Percentiles rank a stretch among this genome's conserved stretches.
phyloP scores from a whole-genome alignment of 2,888 invertebrate genomes.

The Merodon equestris region DNA sequence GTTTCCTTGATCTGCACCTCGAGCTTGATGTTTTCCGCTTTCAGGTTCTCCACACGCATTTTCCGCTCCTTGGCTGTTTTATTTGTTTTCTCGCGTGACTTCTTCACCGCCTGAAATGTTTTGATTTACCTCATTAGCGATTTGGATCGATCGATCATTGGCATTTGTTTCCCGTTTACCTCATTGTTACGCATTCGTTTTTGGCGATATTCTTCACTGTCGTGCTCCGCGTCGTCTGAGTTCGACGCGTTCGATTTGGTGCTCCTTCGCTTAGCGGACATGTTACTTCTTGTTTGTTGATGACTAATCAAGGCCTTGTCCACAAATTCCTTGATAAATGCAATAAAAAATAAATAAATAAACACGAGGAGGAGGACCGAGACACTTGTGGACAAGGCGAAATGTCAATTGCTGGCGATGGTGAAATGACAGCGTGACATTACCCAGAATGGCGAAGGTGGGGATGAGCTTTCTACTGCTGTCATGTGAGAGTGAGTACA shows the following conservation, averaged over 20 bases:
- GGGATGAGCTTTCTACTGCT: too few species aligned
- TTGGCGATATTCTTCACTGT: constrained; percentile 74
- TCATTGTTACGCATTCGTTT: constrained; percentile 78
- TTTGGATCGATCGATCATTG: constrained; percentile 40
- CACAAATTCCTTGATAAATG: constrained; percentile 7
- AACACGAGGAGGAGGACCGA: too few species aligned
- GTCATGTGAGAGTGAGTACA: too few species aligned
- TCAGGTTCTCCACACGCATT: constrained; percentile 74
- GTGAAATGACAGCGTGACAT: too few species aligned
- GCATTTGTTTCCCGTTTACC: constrained; percentile 70
- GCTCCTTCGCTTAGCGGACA: constrained; percentile 77
- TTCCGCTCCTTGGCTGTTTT: constrained; percentile 76
- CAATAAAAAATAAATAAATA: too few species aligned
- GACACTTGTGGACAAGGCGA: not conserved
- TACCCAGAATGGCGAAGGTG: too few species aligned
- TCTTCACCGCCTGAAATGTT: constrained; percentile 76
- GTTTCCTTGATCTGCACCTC: constrained; percentile 72
- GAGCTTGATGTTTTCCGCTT: constrained; percentile 72
- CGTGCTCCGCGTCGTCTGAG: constrained; percentile 72
- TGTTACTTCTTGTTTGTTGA: constrained; percentile 74
- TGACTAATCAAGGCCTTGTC: constrained; percentile 69
- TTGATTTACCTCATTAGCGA: constrained; percentile 31
- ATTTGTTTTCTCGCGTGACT: constrained; percentile 76
- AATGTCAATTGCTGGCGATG: not conserved
- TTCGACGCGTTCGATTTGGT: constrained; percentile 66